Evolutionary conservation across 1,140 invertebrate species (phyloP).

Genomic region (Lepidurus apus): DNA sequence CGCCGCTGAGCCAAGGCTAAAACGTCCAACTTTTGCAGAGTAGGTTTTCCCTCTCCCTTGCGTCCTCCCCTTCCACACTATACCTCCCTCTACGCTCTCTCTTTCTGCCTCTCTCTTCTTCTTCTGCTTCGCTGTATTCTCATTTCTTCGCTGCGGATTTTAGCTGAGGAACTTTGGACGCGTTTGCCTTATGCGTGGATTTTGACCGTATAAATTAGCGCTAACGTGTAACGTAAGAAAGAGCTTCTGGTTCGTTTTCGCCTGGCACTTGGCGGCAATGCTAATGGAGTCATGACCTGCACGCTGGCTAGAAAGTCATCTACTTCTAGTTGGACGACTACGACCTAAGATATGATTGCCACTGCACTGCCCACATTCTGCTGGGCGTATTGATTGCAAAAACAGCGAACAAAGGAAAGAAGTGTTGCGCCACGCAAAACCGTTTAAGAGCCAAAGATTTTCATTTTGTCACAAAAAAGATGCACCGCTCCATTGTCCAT

Average conservation of each 20-base stretch:
- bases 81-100: background rate
- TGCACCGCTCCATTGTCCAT: background rate
- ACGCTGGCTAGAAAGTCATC: background rate
- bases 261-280: background rate
- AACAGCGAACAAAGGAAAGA: background rate
- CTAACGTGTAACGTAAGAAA: slow-evolving; percentile 3
- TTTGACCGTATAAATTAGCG: slow-evolving; percentile 22
- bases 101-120: background rate
- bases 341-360: too few relatives aligned
- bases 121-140: background rate
- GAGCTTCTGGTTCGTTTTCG: background rate
- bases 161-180: background rate
- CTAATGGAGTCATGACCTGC: background rate
- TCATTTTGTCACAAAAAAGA: background rate
- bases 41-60: background rate
- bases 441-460: background rate
- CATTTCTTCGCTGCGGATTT: slow-evolving; percentile 10
- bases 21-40: slow-evolving; percentile 18
- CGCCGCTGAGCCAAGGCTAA: slow-evolving; percentile 10
- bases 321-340: too few relatives aligned
- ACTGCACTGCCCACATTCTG: background rate
- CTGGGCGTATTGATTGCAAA: background rate
- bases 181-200: slow-evolving; percentile 12
- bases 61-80: background rate
- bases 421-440: background rate